phyloP scores from a whole-genome alignment of 1,140 invertebrate genomes.

The Drosophila ercepeae region DNA sequence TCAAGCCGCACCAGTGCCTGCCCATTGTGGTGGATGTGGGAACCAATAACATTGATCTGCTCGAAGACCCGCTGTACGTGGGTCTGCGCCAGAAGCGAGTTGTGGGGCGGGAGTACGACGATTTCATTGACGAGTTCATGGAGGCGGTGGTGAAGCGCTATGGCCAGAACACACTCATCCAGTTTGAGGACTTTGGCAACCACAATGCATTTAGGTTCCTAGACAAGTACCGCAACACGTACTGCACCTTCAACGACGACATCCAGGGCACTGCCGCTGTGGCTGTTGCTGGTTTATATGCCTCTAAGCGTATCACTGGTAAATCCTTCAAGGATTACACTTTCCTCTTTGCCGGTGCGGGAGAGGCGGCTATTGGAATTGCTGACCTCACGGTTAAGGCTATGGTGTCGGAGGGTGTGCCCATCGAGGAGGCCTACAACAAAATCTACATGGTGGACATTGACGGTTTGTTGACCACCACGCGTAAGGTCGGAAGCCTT shows the following conservation, averaged over 20 bases:
- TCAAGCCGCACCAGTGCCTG: constrained; percentile 96
- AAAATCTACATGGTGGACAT: constrained; percentile 96
- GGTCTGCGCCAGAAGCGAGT: constrained; percentile 94
- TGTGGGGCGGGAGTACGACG: constrained; percentile 95
- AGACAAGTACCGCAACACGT: constrained; percentile 93
- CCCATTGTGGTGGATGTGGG: constrained; percentile 97
- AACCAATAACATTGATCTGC: constrained; percentile 94
- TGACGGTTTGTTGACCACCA: constrained; percentile 91
- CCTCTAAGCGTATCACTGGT: constrained; percentile 91
- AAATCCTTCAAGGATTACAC: constrained; percentile 92
- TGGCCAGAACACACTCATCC: constrained; percentile 94
- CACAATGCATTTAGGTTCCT: constrained; percentile 96
- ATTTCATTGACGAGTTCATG: constrained; percentile 99
- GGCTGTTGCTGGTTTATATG: constrained; percentile 94
- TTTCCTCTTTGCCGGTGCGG: constrained; percentile 96
- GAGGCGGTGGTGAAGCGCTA: constrained; percentile 95
- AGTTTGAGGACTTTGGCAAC: constrained; percentile 99
- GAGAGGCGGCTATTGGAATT: constrained; percentile 95
- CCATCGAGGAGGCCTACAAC: constrained; percentile 88
- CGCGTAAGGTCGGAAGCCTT: constrained; percentile 89
- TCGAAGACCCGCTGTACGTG: constrained; percentile 98
- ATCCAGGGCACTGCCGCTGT: constrained; percentile 98
- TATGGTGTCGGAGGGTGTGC: constrained; percentile 92
- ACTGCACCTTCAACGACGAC: constrained; percentile 98
- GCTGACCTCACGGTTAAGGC: constrained; percentile 93